A percentile compares a stretch with the other conserved stretches of the same genome.
Evolutionary conservation across 2,888 invertebrate species (phyloP).

Genomic region (Cephus pygmeus): DNA sequence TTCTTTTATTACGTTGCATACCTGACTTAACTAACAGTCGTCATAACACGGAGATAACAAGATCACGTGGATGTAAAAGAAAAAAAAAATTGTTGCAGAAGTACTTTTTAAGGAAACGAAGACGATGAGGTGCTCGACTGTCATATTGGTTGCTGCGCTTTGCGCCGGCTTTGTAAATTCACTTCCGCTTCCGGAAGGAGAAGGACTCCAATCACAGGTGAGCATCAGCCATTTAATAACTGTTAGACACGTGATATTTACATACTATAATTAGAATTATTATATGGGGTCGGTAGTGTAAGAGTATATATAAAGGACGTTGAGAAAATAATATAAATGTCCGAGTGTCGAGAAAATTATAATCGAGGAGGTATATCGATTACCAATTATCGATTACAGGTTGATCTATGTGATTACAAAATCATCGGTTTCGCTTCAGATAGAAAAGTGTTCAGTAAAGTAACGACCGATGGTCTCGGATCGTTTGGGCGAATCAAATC

Average conservation of each 20-base stretch:
- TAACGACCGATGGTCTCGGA: not conserved
- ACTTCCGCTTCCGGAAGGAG: conserved; percentile 51
- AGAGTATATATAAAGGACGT: not conserved
- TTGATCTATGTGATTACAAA: not conserved
- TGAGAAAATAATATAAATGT: not conserved
- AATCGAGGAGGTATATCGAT: not conserved
- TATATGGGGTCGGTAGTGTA: not conserved
- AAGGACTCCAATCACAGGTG: conserved; percentile 57
- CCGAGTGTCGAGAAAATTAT: not conserved
- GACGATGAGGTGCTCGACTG: conserved; percentile 51
- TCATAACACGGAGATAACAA: not conserved
- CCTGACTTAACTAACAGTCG: not conserved
- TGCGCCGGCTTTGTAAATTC: conserved; percentile 53
- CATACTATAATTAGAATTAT: not conserved
- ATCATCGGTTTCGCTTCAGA: not conserved
- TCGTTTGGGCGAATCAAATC: not conserved
- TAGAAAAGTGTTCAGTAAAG: not conserved
- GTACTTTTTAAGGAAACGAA: conserved; percentile 22
- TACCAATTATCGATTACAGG: not conserved
- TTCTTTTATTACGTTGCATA: too few species aligned
- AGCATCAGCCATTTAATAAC: conserved; percentile 25
- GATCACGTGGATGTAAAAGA: not conserved
- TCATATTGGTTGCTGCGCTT: conserved; percentile 43
- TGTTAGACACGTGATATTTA: not conserved
- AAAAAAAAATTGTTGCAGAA: conserved; percentile 16